phyloP scores from a whole-genome alignment of 2,797 vertebrate species.

The Acipenser oxyrinchus region DNA sequence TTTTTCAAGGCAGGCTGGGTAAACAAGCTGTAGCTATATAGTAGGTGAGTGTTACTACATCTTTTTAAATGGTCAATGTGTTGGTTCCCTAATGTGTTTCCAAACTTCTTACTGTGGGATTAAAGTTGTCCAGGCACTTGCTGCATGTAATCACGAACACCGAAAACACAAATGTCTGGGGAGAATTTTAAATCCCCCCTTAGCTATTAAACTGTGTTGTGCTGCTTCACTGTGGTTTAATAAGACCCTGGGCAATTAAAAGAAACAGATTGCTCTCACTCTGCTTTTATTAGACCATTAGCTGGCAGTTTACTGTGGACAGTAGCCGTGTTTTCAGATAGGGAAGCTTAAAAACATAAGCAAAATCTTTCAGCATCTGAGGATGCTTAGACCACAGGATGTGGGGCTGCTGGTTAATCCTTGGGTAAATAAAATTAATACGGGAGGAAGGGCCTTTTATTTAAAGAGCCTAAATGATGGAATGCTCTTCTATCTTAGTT shows the following conservation, averaged over 20 bases:
- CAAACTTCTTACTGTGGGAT: not conserved
- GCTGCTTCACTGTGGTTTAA: not conserved
- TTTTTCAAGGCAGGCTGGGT: no score
- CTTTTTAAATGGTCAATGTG: no score
- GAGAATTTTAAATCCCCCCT: not conserved
- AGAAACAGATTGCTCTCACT: not conserved
- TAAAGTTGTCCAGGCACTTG: not conserved
- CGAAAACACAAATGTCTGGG: not conserved
- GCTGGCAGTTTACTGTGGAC: not conserved
- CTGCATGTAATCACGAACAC: not conserved
- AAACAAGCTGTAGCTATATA: no score
- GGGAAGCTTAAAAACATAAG: no score
- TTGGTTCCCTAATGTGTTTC: not conserved
- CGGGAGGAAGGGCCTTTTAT: no score
- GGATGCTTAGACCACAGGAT: no score
- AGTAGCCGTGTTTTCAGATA: not conserved
- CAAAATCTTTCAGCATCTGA: no score
- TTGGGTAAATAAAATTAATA: no score
- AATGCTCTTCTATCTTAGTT: no score
- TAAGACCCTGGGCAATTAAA: not conserved
- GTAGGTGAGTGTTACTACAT: no score
- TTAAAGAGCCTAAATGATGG: no score
- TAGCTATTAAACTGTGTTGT: conserved; percentile 2
- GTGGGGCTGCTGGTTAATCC: no score
- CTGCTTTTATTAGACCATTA: not conserved